Evolutionary conservation across 1,140 invertebrate genomes (phyloP).

Genomic region (Panagrolaimus sp.): DNA sequence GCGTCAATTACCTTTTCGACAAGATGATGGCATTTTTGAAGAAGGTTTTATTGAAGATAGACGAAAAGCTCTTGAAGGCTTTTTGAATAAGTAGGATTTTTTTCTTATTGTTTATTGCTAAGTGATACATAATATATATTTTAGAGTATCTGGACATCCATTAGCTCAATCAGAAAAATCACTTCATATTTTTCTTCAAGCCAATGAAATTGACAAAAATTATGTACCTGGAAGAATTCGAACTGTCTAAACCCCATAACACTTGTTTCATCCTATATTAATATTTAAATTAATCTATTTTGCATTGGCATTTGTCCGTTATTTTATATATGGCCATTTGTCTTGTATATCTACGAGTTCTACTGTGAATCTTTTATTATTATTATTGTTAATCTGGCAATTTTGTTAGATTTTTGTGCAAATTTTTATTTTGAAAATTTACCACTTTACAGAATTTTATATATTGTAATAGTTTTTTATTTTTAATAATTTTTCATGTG

Average conservation of each 20-base stretch:
- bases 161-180: constrained; percentile 97
- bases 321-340: too few species aligned
- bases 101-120: not conserved
- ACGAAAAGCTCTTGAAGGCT: constrained; percentile 91
- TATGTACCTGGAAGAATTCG: constrained; percentile 99
- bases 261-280: too few species aligned
- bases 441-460: too few species aligned
- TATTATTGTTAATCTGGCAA: too few species aligned
- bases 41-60: constrained; percentile 99
- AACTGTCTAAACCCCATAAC: constrained; percentile 70
- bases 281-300: too few species aligned
- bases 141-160: constrained; percentile 95
- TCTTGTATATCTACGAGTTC: too few species aligned
- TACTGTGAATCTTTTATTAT: too few species aligned
- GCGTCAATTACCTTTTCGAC: constrained; percentile 90
- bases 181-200: constrained; percentile 98
- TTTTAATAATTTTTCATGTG: too few species aligned
- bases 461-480: too few species aligned
- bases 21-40: constrained; percentile 98
- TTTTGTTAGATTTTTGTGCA: too few species aligned
- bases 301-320: too few species aligned
- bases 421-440: too few species aligned
- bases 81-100: constrained; percentile 89
- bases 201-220: constrained; percentile 92
- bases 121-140: constrained; percentile 48